phyloP scores from a whole-genome alignment of 2,113 vertebrate species.

The Sakesphorus luctuosus region DNA sequence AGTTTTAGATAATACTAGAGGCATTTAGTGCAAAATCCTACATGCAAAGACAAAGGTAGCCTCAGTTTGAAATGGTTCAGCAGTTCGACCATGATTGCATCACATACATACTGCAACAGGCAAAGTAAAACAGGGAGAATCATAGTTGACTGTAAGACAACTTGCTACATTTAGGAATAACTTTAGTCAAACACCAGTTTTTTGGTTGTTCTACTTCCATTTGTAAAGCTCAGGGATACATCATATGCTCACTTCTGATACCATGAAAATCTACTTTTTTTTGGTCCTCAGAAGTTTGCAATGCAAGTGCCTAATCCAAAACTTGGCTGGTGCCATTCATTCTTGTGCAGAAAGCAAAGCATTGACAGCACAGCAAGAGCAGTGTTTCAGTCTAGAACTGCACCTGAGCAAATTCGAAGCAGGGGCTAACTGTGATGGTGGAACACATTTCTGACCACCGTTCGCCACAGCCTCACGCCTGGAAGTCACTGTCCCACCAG shows the following conservation, averaged over 20 bases:
- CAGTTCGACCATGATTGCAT: neutral
- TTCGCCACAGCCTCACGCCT: neutral
- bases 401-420: neutral
- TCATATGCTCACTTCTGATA: neutral
- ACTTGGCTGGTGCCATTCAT: neutral
- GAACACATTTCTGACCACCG: fast-evolving
- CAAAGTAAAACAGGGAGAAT: neutral
- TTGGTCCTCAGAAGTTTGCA: neutral
- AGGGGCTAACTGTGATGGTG: neutral
- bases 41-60: neutral
- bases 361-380: fast-evolving
- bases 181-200: neutral
- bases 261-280: neutral
- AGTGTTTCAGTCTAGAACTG: neutral
- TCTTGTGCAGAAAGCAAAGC: neutral
- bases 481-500: neutral
- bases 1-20: neutral
- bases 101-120: neutral
- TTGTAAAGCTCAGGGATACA: neutral
- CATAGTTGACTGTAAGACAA: neutral
- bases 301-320: neutral
- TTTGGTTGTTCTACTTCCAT: neutral
- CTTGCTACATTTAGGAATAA: neutral
- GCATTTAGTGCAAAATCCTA: neutral
- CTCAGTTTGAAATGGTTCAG: neutral